Percentiles rank a stretch among this genome's conserved stretches.
phyloP scores from a whole-genome alignment of 2,888 invertebrate genomes.

The Acrobasis suavella region DNA sequence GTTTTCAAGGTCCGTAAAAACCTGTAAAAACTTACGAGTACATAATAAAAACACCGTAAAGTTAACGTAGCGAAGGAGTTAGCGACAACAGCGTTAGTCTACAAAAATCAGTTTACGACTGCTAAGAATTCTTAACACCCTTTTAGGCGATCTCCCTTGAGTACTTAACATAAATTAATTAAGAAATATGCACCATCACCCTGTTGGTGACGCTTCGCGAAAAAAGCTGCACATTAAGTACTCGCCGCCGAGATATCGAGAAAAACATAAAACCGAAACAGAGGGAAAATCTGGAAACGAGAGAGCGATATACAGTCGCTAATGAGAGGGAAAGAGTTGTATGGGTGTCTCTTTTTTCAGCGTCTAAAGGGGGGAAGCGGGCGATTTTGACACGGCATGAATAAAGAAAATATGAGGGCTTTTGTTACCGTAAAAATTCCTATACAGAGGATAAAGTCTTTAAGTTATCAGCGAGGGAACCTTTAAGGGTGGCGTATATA shows the following conservation, averaged over 20 bases:
- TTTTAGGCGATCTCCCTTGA: slow-evolving; percentile 56
- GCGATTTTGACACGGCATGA: slow-evolving; percentile 78
- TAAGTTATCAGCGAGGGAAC: slow-evolving; percentile 75
- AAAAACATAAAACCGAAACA: slow-evolving; percentile 75
- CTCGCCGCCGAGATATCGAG: slow-evolving; percentile 58
- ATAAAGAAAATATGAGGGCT: slow-evolving; percentile 82
- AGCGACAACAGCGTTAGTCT: slow-evolving; percentile 53
- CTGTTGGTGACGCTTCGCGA: slow-evolving; percentile 67
- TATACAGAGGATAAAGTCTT: slow-evolving; percentile 80
- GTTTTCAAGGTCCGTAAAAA: slow-evolving; percentile 4
- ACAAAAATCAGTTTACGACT: slow-evolving; percentile 59
- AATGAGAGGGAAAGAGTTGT: slow-evolving; percentile 75
- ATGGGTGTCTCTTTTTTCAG: slow-evolving; percentile 64
- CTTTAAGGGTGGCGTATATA: slow-evolving; percentile 49
- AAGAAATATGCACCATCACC: slow-evolving; percentile 71
- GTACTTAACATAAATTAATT: slow-evolving; percentile 80
- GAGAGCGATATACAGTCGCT: slow-evolving; percentile 53
- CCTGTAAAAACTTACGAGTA: slow-evolving; percentile 15
- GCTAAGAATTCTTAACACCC: slow-evolving; percentile 56
- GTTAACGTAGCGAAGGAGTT: slow-evolving; percentile 63
- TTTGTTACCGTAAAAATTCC: slow-evolving; percentile 82
- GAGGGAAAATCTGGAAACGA: slow-evolving; percentile 54
- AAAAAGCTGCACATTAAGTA: slow-evolving; percentile 63
- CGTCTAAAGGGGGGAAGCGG: slow-evolving; percentile 61
- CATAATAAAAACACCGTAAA: slow-evolving; percentile 53